Conservation (phyloP, 2,888 invertebrate species). For the Pedicia rivosa region DNA sequence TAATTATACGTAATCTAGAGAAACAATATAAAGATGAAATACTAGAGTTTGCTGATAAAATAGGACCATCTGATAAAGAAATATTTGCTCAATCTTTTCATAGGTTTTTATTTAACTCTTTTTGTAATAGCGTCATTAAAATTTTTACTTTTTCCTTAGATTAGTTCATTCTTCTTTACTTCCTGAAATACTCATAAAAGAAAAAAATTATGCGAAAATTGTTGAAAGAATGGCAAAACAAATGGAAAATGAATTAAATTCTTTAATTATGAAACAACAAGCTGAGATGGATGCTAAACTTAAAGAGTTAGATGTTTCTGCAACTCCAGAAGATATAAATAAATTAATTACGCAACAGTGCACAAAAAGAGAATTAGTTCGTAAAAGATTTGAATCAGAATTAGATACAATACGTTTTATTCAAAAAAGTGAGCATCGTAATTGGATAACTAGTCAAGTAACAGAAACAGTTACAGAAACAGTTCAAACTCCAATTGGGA, state of each 20-base stretch:
- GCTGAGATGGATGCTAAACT: conserved; percentile 81
- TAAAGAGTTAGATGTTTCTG: conserved; percentile 55
- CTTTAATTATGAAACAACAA: conserved; percentile 61
- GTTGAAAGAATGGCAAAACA: conserved; percentile 56
- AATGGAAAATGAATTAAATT: conserved; percentile 54
- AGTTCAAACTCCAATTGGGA: conserved; percentile 23
- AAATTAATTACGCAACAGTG: conserved; percentile 66
- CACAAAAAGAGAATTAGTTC: conserved; percentile 66
- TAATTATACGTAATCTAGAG: conserved; percentile 63
- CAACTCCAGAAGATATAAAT: conserved; percentile 61
- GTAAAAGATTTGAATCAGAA: conserved; percentile 72
- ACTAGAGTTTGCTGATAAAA: conserved; percentile 64
- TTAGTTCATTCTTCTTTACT: conserved; percentile 72
- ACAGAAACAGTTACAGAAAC: conserved; percentile 25
- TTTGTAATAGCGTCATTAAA: not conserved
- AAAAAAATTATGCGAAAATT: conserved; percentile 71
- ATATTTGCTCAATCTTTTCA: conserved; percentile 38
- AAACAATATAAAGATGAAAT: conserved; percentile 68
- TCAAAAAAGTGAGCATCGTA: conserved; percentile 71
- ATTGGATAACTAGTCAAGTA: conserved; percentile 56
- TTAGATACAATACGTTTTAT: conserved; percentile 69
- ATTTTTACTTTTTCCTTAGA: conserved; percentile 20
- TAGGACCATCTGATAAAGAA: conserved; percentile 71
- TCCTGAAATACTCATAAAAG: conserved; percentile 74
- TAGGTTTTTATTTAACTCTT: conserved; percentile 12